Evolutionary conservation across 2,113 vertebrate genomes (phyloP).

Genomic region (Epinephelus moara): DNA sequence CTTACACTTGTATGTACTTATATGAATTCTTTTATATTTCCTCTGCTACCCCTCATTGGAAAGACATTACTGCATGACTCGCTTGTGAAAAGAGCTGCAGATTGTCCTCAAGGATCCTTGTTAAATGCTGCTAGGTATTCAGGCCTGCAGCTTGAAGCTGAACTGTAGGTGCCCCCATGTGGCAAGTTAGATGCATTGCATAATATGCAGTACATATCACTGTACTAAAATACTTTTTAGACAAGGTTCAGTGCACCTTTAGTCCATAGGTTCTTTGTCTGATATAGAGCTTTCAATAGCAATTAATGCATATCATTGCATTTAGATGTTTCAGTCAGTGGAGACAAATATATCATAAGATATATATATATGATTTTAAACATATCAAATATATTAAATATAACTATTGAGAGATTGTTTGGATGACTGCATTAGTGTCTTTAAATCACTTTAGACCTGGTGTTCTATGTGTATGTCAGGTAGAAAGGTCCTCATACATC

Average conservation of each 20-base stretch:
- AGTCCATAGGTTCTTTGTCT: background rate
- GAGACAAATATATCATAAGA: background rate
- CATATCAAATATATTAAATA: no score
- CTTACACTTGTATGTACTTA: no score
- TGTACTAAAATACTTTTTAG: background rate
- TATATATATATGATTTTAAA: no score
- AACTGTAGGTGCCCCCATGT: conserved; percentile 73
- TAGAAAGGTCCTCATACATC: background rate
- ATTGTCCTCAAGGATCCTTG: background rate
- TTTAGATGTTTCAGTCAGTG: background rate
- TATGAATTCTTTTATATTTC: no score
- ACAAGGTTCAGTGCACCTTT: conserved; percentile 1
- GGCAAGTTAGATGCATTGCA: conserved; percentile 58
- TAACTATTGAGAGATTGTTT: background rate
- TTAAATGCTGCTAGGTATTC: background rate
- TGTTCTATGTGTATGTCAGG: background rate
- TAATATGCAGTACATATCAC: background rate
- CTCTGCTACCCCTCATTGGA: background rate
- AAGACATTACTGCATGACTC: background rate
- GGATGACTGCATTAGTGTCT: background rate
- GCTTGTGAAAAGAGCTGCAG: background rate
- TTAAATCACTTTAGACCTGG: background rate
- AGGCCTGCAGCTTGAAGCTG: conserved; percentile 6
- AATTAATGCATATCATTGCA: background rate
- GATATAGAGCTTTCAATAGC: background rate